phyloP scores from a whole-genome alignment of 2,888 invertebrate genomes.

The Cerceris rybyensis region DNA sequence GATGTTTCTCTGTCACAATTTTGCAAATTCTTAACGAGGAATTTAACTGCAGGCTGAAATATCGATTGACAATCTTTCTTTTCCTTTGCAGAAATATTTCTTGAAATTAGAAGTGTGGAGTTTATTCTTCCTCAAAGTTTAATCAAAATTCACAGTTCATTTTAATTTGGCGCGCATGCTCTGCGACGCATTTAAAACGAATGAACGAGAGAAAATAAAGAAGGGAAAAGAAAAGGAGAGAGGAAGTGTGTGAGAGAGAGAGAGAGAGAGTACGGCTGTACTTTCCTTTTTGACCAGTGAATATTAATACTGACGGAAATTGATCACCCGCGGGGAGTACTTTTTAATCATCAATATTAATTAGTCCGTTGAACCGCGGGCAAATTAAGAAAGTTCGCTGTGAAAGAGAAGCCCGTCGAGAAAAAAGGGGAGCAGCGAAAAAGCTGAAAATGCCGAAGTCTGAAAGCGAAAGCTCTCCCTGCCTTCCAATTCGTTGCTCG shows the following conservation, averaged over 20 bases:
- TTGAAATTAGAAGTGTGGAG: constrained; percentile 3
- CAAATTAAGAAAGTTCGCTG: constrained; percentile 70
- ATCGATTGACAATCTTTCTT: too few relatives aligned
- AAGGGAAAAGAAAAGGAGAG: neutral
- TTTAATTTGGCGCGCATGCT: constrained; percentile 38
- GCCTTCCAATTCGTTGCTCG: constrained; percentile 27
- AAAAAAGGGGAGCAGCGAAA: constrained; percentile 28
- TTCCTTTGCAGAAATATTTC: neutral
- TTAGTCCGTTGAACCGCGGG: constrained; percentile 63
- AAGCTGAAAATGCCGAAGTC: constrained; percentile 1
- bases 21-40: too few relatives aligned
- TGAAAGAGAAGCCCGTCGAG: constrained; percentile 2
- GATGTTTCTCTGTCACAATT: too few relatives aligned
- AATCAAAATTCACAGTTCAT: constrained; percentile 35
- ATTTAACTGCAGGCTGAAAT: too few relatives aligned
- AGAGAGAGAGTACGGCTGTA: neutral
- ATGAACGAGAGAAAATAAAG: constrained; percentile 12
- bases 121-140: neutral
- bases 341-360: constrained; percentile 77
- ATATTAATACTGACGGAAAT: constrained; percentile 72
- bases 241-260: constrained; percentile 2
- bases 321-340: constrained; percentile 68
- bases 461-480: constrained; percentile 29
- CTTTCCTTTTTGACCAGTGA: constrained; percentile 40
- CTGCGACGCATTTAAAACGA: constrained; percentile 14